Percentiles rank a stretch among this genome's conserved stretches.
phyloP scores from a whole-genome alignment of 2,888 invertebrate genomes.

The Tortricodes alternella region DNA sequence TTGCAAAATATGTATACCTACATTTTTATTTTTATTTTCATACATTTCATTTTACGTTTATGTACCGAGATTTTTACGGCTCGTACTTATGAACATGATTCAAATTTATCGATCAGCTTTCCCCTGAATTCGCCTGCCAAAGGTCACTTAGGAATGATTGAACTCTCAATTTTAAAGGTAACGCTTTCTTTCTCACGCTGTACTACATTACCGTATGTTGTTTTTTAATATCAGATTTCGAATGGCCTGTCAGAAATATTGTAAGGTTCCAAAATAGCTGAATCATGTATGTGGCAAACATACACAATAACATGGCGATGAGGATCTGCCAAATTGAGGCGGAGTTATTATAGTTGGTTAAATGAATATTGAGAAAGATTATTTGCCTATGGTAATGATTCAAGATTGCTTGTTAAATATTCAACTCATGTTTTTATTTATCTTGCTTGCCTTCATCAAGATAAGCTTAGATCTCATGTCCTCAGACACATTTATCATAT shows the following conservation, averaged over 20 bases:
- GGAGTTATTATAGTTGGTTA: not conserved
- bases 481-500: too few relatives aligned
- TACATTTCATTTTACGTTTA: too few relatives aligned
- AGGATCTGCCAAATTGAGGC: not conserved
- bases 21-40: too few relatives aligned
- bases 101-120: conserved; percentile 24
- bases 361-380: not conserved
- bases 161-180: conserved; percentile 24
- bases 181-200: conserved; percentile 25
- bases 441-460: too few relatives aligned
- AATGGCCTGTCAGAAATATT: conserved; percentile 8
- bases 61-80: not conserved
- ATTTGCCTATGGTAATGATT: too few relatives aligned
- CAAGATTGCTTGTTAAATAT: too few relatives aligned
- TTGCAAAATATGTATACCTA: too few relatives aligned
- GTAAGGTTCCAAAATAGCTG: not conserved
- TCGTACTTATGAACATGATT: conserved; percentile 9
- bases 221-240: conserved; percentile 1
- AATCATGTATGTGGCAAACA: not conserved
- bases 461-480: too few relatives aligned
- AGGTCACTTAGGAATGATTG: conserved; percentile 23
- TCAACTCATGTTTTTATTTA: too few relatives aligned
- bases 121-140: conserved; percentile 23
- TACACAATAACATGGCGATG: not conserved
- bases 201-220: not conserved